Base-by-base conservation (phyloP, 2,888 invertebrate species). In the Nomada fabriciana region DNA sequence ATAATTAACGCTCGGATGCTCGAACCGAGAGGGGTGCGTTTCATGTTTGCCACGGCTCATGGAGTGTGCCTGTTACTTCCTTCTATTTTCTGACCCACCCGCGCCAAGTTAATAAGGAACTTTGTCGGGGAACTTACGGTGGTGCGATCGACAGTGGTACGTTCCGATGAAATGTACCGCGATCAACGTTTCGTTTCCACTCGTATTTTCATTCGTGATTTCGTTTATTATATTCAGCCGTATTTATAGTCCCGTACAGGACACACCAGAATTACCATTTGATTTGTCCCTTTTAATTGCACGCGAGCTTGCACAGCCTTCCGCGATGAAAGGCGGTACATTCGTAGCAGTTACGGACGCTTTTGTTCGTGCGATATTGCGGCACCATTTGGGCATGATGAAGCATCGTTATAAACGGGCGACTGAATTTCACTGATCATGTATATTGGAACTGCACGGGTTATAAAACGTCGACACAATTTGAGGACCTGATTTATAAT, bases 1-100 rank as follows among this genome's bases (percentile, higher is more conserved):
- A 79, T 79, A 79, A 79, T 79, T 79, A 79, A 79, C 76, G 76
- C 25, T 25, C 5, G 63, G 76, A 57, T 50, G 52, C 68, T 52
- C 29, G 61, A 63, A 63, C 13, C 15, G 55, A 50, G 50, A 50
- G 53, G 29, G 47, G 11, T 15, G 25, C 61, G n/a, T 15, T 15
- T 10, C 20, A 36, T 50, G 76, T 68, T 76, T 63, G 65, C 60
- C 59, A 68, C 68, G 47, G 57, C 47, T 68, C 64, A 47, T 76
- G 69, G 25, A 69, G 63, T 52, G 52, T 52, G 68, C 55, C 63
- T 47, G 57, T 50, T 59, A 25, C 69, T 59, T 59, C 36, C 42
- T 43, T 25, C 78, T 23, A n/a, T 29, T 64, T 69, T 76, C 61
- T 23, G 42, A 3, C 20, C 15, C 57, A 18, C 60, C 29, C 23